Evolutionary conservation across 2,797 vertebrate genomes (phyloP).

Genomic region (Anomalospiza imberbis): DNA sequence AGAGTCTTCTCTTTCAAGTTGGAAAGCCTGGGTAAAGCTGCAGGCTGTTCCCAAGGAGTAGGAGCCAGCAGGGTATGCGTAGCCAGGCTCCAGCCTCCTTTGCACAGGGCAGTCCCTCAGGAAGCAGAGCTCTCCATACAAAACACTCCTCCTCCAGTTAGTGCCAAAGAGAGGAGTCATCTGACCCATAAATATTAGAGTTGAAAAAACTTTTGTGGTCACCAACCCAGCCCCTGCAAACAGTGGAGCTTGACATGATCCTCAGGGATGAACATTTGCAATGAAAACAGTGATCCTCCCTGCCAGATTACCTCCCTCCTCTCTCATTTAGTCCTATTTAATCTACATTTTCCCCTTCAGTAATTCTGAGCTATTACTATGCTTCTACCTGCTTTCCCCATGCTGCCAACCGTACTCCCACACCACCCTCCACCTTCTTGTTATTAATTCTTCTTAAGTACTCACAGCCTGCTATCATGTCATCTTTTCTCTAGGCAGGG

Average conservation of each 20-base stretch:
- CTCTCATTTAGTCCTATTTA: constrained; percentile 13
- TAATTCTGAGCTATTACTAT: constrained; percentile 22
- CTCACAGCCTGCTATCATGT: constrained; percentile 7
- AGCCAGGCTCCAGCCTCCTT: not conserved
- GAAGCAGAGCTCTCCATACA: not conserved
- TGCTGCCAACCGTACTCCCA: constrained; percentile 18
- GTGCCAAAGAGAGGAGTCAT: not conserved
- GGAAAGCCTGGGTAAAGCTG: not conserved
- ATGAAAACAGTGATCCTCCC: not conserved
- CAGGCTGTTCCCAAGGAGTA: not conserved
- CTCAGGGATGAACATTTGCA: not conserved
- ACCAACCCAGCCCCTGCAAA: not conserved
- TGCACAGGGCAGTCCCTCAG: not conserved
- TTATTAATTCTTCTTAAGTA: constrained; percentile 32
- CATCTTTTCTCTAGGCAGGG: constrained; percentile 12
- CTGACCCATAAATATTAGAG: not conserved
- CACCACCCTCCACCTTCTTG: not conserved
- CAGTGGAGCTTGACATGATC: not conserved
- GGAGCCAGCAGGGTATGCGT: accelerated
- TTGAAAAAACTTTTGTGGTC: not conserved
- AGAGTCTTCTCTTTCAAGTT: not conserved
- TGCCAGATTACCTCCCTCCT: not conserved
- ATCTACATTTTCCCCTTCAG: constrained; percentile 10
- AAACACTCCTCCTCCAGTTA: not conserved
- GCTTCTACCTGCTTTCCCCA: not conserved